These are phyloP conservation scores for Taurulus bubalis DNA, from an alignment of 2,113 vertebrate species.

Conservation along the genomic window DNA sequence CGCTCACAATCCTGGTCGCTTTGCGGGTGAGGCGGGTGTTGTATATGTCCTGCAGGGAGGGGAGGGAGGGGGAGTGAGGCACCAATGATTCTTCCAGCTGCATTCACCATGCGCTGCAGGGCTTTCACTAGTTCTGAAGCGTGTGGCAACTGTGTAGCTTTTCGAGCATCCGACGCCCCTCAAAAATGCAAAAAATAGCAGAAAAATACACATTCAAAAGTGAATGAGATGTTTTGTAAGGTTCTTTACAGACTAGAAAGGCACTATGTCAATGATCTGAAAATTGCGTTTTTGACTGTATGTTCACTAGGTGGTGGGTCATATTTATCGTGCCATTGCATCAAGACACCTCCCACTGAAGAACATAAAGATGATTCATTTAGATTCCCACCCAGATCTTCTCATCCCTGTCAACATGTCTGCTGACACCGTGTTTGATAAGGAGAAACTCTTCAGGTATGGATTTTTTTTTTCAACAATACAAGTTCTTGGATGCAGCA, in stretches of 20 bases:
- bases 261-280: neutral
- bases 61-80: too few relatives aligned
- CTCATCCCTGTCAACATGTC: slow-evolving; percentile 97
- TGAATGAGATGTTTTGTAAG: neutral
- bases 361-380: slow-evolving; percentile 90
- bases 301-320: slow-evolving; percentile 88
- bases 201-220: too few relatives aligned
- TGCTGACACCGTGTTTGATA: slow-evolving; percentile 94
- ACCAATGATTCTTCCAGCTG: too few relatives aligned
- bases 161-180: too few relatives aligned
- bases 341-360: slow-evolving; percentile 91
- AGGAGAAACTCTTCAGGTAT: slow-evolving; percentile 93
- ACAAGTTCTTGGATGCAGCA: neutral
- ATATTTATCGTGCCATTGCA: slow-evolving; percentile 95
- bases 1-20: too few relatives aligned
- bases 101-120: too few relatives aligned
- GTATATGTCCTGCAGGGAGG: too few relatives aligned
- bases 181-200: too few relatives aligned
- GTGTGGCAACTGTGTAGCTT: too few relatives aligned
- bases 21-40: too few relatives aligned
- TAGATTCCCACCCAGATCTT: slow-evolving; percentile 98
- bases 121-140: too few relatives aligned
- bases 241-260: too few relatives aligned
- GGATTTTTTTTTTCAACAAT: neutral
- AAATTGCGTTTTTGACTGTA: rapidly evolving